Evolutionary conservation across 2,797 vertebrate species (phyloP).

Genomic region (Urophycis tenuis): DNA sequence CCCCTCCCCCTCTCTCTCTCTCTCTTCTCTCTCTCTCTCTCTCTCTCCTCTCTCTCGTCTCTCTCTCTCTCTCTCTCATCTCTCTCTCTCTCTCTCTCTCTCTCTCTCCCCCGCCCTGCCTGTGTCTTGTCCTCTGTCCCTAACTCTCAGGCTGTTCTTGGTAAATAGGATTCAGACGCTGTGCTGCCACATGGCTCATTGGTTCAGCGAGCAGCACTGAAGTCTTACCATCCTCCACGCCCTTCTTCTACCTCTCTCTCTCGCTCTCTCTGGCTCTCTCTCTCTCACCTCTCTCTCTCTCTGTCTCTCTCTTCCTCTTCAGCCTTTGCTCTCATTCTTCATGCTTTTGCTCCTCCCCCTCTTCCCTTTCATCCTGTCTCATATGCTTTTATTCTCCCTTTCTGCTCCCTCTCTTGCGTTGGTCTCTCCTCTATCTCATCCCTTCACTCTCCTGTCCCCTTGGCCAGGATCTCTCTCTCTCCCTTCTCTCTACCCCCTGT

Average conservation of each 20-base stretch:
- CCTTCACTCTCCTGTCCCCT: neutral
- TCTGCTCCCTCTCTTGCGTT: neutral
- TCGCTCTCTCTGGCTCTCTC: too few species aligned
- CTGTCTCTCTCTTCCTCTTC: too few species aligned
- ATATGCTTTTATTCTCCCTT: neutral
- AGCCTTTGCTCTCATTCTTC: slow-evolving; percentile 9
- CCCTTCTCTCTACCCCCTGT: too few species aligned
- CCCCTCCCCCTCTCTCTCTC: slow-evolving; percentile 26
- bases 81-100: too few species aligned
- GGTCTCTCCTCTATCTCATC: neutral
- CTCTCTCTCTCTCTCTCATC: too few species aligned
- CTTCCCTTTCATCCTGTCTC: neutral
- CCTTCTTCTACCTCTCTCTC: slow-evolving; percentile 19
- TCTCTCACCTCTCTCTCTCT: too few species aligned
- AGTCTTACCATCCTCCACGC: slow-evolving; percentile 25
- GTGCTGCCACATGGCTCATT: slow-evolving; percentile 40
- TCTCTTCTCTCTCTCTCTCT: slow-evolving; percentile 8
- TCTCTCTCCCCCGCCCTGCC: too few species aligned
- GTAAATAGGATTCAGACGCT: slow-evolving; percentile 38
- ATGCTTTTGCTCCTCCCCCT: neutral
- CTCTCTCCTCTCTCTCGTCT: too few species aligned
- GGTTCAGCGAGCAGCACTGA: slow-evolving; percentile 16
- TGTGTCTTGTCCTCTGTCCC: slow-evolving; percentile 19
- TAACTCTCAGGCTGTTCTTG: slow-evolving; percentile 42
- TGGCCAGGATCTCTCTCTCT: too few species aligned